Evolutionary conservation across 23 tunicate genomes (phyloP).

Genomic region (Styela plicata): DNA sequence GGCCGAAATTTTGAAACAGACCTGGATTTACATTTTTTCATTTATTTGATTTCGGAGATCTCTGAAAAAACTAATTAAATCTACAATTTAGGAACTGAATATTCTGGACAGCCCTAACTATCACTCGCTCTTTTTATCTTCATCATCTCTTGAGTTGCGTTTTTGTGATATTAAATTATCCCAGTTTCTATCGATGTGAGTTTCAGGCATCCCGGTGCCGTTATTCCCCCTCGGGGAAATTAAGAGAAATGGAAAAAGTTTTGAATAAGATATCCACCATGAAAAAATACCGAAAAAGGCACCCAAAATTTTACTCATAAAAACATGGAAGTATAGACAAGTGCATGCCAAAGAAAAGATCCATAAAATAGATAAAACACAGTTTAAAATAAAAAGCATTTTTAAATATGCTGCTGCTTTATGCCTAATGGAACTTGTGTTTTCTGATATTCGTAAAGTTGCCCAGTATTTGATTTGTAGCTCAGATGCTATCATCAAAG

Average conservation of each 20-base stretch:
- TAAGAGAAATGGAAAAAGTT: background rate
- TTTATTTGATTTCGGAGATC: too few relatives aligned
- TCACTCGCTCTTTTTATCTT: too few relatives aligned
- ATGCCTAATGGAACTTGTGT: conserved; percentile 27
- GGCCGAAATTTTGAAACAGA: too few relatives aligned
- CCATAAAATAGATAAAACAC: conserved; percentile 49
- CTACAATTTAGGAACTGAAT: too few relatives aligned
- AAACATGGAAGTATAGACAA: conserved; percentile 78
- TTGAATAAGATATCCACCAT: conserved; percentile 40
- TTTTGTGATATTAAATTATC: too few relatives aligned
- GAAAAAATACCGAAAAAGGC: conserved; percentile 53
- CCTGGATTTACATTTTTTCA: too few relatives aligned
- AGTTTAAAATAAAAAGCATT: conserved; percentile 39
- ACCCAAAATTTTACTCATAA: conserved; percentile 56
- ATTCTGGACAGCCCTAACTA: too few relatives aligned
- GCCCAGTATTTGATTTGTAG: conserved; percentile 29
- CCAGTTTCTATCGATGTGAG: too few relatives aligned
- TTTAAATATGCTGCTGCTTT: conserved; percentile 25
- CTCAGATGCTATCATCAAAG: conserved; percentile 56
- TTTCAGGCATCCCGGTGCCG: too few relatives aligned
- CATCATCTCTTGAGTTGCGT: background rate
- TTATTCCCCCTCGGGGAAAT: background rate
- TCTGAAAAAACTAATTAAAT: too few relatives aligned
- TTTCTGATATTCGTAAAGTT: background rate
- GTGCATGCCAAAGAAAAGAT: conserved; percentile 42